These are phyloP conservation scores for Porites rus DNA, from an alignment of 92 coral and sea anemone species.

Conservation along the genomic window DNA sequence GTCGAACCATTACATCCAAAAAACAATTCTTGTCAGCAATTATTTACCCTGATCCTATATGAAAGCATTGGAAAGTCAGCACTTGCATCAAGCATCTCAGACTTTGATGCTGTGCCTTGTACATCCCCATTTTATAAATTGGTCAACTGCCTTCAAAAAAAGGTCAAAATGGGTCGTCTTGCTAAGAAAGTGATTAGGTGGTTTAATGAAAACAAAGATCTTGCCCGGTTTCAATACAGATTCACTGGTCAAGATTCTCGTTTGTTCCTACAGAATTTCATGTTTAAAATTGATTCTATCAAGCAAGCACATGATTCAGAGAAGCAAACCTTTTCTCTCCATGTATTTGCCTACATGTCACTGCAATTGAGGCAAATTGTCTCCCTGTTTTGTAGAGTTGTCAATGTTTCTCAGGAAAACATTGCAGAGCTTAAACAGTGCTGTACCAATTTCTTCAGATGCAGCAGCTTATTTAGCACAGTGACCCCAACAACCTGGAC, in stretches of 20 bases:
- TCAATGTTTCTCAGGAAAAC: slow-evolving; percentile 57
- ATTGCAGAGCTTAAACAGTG: slow-evolving; percentile 46
- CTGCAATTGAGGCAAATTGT: slow-evolving; percentile 58
- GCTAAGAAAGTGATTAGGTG: slow-evolving; percentile 51
- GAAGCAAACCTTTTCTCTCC: slow-evolving; percentile 32
- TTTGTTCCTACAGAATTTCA: slow-evolving; percentile 45
- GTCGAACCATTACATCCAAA: slow-evolving; percentile 48
- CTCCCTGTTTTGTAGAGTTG: slow-evolving; percentile 52
- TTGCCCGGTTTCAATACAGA: slow-evolving; percentile 39
- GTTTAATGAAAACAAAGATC: slow-evolving; percentile 52
- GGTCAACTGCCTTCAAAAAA: slow-evolving; percentile 48
- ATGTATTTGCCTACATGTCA: slow-evolving; percentile 48
- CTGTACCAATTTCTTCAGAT: slow-evolving; percentile 55
- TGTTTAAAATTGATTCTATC: slow-evolving; percentile 50
- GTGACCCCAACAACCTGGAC: slow-evolving; percentile 66
- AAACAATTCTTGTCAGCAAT: slow-evolving; percentile 51
- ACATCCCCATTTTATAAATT: slow-evolving; percentile 44
- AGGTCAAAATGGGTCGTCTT: slow-evolving; percentile 36
- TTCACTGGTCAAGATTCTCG: slow-evolving; percentile 64
- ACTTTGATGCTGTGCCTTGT: slow-evolving; percentile 47
- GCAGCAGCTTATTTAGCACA: slow-evolving; percentile 47
- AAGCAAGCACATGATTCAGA: slow-evolving; percentile 42
- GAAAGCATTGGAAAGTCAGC: slow-evolving; percentile 48
- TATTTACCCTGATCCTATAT: slow-evolving; percentile 35
- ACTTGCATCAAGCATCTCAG: slow-evolving; percentile 22